Evolutionary conservation across 2,113 vertebrate species (phyloP).

Genomic region (Siniperca chuatsi): DNA sequence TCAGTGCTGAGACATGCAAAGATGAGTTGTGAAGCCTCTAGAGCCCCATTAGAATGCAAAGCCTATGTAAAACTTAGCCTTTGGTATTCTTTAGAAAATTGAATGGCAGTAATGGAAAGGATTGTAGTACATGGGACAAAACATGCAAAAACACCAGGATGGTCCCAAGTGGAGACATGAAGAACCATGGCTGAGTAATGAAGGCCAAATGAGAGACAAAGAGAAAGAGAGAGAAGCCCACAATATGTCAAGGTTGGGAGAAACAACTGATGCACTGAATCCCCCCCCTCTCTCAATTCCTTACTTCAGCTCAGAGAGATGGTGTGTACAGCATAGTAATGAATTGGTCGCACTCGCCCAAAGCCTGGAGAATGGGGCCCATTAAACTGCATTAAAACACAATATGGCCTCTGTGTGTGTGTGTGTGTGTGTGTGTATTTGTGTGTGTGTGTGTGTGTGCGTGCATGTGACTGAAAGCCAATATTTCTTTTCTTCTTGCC

Average conservation of each 20-base stretch:
- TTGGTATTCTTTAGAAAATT: constrained; percentile 7
- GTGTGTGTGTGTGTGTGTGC: constrained; percentile 38
- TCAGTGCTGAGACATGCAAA: constrained; percentile 15
- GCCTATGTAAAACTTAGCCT: not conserved
- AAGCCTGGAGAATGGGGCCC: constrained; percentile 73
- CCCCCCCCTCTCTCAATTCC: constrained; percentile 39
- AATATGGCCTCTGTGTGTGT: constrained; percentile 78
- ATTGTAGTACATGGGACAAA: constrained; percentile 11
- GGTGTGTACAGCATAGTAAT: constrained; percentile 79
- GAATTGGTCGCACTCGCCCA: constrained; percentile 73
- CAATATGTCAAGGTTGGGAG: constrained; percentile 68
- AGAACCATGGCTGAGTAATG: constrained; percentile 50
- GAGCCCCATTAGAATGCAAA: constrained; percentile 20
- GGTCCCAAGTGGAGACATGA: constrained; percentile 12
- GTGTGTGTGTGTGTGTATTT: constrained; percentile 40
- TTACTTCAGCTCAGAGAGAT: constrained; percentile 67
- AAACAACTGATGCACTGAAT: constrained; percentile 51
- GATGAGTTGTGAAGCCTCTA: not conserved
- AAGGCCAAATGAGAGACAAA: constrained; percentile 55
- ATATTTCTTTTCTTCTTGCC: constrained; percentile 62
- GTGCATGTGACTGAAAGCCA: constrained; percentile 59
- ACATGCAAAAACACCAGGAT: constrained; percentile 18
- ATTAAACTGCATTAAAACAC: constrained; percentile 85
- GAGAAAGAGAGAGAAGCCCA: constrained; percentile 37
- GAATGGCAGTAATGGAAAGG: not conserved